These are phyloP conservation scores for Pavo muticus DNA, from an alignment of 2,113 vertebrate genomes.

Conservation along the genomic window DNA sequence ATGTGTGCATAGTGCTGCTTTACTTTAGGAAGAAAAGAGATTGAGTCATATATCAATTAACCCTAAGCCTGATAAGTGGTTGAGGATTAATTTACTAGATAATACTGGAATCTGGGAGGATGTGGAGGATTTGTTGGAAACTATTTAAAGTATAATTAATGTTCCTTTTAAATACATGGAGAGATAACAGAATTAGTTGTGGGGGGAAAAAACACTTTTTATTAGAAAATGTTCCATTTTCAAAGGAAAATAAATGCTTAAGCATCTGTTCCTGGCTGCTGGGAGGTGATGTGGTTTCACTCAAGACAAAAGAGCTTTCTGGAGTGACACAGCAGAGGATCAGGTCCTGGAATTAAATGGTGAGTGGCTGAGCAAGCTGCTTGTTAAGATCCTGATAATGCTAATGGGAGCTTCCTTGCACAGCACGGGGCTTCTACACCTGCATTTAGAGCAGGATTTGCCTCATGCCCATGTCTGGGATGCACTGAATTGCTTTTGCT, in stretches of 20 bases:
- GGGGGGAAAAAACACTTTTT: background rate
- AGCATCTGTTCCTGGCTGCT: background rate
- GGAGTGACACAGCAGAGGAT: background rate
- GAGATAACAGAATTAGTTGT: background rate
- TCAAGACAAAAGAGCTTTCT: background rate
- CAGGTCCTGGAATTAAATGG: background rate
- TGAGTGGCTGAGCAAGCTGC: background rate
- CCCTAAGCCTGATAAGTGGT: slow-evolving; percentile 22
- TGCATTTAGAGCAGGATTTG: background rate
- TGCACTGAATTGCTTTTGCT: background rate
- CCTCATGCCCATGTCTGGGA: accelerated
- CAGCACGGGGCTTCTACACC: background rate
- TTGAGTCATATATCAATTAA: slow-evolving; percentile 46
- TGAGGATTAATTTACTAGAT: slow-evolving; percentile 51
- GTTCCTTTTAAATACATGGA: background rate
- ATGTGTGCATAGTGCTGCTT: background rate
- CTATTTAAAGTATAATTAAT: slow-evolving; percentile 35
- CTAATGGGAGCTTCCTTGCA: background rate
- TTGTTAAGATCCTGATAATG: background rate
- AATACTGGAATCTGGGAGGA: background rate
- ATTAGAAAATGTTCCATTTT: background rate
- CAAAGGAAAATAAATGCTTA: background rate
- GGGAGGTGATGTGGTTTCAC: background rate
- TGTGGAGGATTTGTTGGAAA: slow-evolving; percentile 23
- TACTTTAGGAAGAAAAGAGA: background rate